phyloP scores from a whole-genome alignment of 2,113 vertebrate genomes.

The Dromaius novaehollandiae region DNA sequence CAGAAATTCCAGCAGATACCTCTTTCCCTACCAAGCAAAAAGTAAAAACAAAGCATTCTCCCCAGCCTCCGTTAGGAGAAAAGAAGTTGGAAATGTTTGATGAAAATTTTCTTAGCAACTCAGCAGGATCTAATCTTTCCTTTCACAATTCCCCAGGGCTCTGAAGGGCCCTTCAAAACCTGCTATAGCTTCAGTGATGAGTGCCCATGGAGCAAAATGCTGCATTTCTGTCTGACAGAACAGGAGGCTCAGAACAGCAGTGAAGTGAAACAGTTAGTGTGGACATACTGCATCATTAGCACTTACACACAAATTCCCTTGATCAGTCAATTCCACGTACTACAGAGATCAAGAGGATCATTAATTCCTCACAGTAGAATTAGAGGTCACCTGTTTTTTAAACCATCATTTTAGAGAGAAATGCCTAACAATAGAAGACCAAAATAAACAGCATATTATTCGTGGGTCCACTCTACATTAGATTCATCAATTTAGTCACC shows the following conservation, averaged over 20 bases:
- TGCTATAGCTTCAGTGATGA: neutral
- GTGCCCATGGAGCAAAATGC: neutral
- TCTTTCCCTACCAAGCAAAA: neutral
- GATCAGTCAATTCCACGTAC: neutral
- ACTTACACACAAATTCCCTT: neutral
- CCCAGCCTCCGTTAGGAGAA: neutral
- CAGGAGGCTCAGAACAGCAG: neutral
- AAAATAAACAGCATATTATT: neutral
- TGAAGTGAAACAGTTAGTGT: neutral
- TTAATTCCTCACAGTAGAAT: slow-evolving; percentile 17
- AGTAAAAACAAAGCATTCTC: neutral
- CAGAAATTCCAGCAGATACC: slow-evolving; percentile 4
- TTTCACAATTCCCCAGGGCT: slow-evolving; percentile 1
- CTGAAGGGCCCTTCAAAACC: slow-evolving; percentile 40
- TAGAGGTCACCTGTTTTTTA: slow-evolving; percentile 31
- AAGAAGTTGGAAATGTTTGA: neutral
- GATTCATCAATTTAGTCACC: neutral
- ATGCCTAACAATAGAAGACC: neutral
- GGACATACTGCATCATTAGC: neutral
- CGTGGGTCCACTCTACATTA: neutral
- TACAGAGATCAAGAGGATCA: slow-evolving; percentile 23
- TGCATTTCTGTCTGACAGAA: neutral
- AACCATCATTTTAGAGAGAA: neutral
- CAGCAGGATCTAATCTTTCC: slow-evolving; percentile 38
- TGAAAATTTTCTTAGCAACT: slow-evolving; percentile 34